Percentiles rank a stretch among this genome's conserved stretches.
Conservation (phyloP, 2,797 vertebrate genomes). For the Spatula clypeata region DNA sequence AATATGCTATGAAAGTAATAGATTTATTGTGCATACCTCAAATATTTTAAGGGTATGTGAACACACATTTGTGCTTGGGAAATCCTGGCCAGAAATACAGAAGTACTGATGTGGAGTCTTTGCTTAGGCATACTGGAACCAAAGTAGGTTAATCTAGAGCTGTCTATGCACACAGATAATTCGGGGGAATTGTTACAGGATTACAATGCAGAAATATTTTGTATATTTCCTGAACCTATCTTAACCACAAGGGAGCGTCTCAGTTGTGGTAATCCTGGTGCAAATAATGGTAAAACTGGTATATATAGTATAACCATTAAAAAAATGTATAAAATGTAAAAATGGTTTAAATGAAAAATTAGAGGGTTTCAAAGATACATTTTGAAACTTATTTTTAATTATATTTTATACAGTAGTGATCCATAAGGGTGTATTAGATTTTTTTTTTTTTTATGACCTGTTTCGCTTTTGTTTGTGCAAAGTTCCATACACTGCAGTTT, state of each 20-base stretch:
- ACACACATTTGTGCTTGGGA: slow-evolving; percentile 33
- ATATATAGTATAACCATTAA: too few relatives aligned
- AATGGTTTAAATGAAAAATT: not conserved
- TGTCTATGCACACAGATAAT: not conserved
- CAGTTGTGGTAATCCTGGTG: not conserved
- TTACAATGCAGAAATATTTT: not conserved
- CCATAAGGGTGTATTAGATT: slow-evolving; percentile 70
- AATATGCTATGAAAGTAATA: slow-evolving; percentile 35
- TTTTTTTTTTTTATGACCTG: slow-evolving; percentile 60
- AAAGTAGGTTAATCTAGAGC: not conserved
- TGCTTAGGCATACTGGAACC: not conserved
- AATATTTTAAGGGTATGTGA: slow-evolving; percentile 49
- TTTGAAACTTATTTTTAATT: slow-evolving; percentile 49
- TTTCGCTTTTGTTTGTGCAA: slow-evolving; percentile 62
- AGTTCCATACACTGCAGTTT: slow-evolving; percentile 66
- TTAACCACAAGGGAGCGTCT: not conserved
- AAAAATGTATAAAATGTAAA: too few relatives aligned
- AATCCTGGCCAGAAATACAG: slow-evolving; percentile 19
- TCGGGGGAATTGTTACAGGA: not conserved
- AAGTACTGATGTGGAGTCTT: not conserved
- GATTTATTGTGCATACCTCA: slow-evolving; percentile 56
- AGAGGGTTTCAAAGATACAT: slow-evolving; percentile 53
- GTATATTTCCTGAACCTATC: not conserved
- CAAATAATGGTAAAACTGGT: not conserved
- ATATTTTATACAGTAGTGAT: slow-evolving; percentile 57